Conservation (phyloP, 2,888 invertebrate species). For the Dichetophora obliterata region DNA sequence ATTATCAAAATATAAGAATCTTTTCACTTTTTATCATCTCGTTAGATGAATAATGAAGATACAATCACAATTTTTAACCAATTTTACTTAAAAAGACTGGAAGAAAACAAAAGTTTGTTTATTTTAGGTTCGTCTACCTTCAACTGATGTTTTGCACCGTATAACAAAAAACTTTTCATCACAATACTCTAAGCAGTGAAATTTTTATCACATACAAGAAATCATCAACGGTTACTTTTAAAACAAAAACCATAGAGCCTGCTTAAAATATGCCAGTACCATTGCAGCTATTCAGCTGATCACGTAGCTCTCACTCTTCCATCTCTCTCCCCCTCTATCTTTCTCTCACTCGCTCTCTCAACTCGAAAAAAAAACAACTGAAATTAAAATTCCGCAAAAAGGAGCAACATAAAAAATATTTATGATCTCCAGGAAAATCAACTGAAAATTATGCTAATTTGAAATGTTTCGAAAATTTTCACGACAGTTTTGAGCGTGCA, state of each 20-base stretch:
- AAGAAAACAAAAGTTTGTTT: too few species aligned
- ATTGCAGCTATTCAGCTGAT: background rate
- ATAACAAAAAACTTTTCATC: background rate
- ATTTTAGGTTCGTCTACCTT: background rate
- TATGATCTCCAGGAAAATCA: background rate
- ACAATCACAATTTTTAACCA: too few species aligned
- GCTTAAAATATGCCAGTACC: background rate
- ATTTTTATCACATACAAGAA: background rate
- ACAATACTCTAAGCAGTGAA: background rate
- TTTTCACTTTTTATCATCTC: too few species aligned
- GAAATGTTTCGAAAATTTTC: background rate
- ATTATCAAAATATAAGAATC: too few species aligned
- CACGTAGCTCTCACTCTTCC: constrained; percentile 11
- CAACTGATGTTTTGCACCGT: background rate
- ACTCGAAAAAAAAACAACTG: background rate
- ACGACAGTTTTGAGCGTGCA: background rate
- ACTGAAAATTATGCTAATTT: constrained; percentile 45
- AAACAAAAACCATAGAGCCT: background rate
- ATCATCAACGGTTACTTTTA: background rate
- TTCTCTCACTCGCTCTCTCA: too few species aligned
- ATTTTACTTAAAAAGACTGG: too few species aligned
- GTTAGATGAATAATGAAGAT: too few species aligned
- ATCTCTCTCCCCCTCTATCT: too few species aligned
- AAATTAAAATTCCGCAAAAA: background rate
- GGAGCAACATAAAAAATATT: background rate